Evolutionary conservation across 2,113 vertebrate species (phyloP), one percentile per base, ranked within the genome.

Genomic region (Pitta sordida): DNA sequence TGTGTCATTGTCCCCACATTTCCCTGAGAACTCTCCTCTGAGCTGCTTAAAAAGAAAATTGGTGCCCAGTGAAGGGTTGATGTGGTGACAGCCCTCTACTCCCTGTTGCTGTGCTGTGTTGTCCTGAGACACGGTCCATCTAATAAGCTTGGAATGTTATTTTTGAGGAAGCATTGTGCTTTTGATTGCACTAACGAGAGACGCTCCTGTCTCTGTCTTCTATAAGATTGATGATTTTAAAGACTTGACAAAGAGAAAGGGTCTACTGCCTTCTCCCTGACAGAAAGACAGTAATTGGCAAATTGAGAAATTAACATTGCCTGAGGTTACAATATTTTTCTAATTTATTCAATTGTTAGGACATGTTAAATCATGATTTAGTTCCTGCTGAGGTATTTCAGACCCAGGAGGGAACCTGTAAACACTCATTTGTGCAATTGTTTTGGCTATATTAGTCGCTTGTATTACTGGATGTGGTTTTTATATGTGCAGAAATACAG

Each of bases 371-470:
- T 95, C 78, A 58, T 73, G 10, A 79, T 94, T 95, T 95, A 87
- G 49, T 93, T 95, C 67, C 63, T 91, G 55, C 58, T 79, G 84
- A 79, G 53, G 78, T 91, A 39, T 94, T 96, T 96, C 82, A 90
- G 63, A 77, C 44, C 36, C 58, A 62, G 59, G 88, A 95, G 90
- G 68, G 55, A 90, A 62, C 85, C 80, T 77, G 18, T 58, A 76
- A 94, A 68, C 2, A 20, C 22, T 88, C 26, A 27, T 58, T 62
- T 88, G 32, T 83, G 63, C 41, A 56, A 18, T 86, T 77, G 32
- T 59, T 87, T 87, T 3, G 3, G 49, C 29, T 84, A 0, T 63
- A 26, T 81, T 36, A 30, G 44, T 62, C 53, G 16, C 21, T 37
- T 44, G n/a, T 36, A 20, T 65, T 79, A 62, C 56, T 86, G 37